Percentiles rank a stretch among this genome's conserved stretches.
Conservation (phyloP, 2,888 invertebrate species). For the Cataglyphis cursor region DNA sequence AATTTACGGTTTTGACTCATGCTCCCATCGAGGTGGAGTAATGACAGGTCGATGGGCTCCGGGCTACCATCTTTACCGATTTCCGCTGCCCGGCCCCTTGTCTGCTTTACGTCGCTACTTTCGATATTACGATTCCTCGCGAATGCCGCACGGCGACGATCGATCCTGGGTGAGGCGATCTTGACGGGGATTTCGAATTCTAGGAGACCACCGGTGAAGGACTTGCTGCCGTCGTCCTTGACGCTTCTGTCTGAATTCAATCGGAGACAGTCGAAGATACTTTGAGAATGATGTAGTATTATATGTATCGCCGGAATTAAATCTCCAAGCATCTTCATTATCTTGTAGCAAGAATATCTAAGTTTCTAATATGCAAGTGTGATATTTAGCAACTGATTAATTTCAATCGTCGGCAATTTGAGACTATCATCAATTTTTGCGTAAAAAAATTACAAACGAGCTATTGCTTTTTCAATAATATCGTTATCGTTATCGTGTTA, state of each 20-base stretch:
- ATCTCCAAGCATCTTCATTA: background rate
- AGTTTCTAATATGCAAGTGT: background rate
- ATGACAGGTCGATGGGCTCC: constrained; percentile 75
- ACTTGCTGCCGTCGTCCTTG: constrained; percentile 21
- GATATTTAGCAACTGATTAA: background rate
- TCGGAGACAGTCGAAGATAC: background rate
- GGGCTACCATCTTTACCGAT: constrained; percentile 72
- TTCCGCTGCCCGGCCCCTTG: constrained; percentile 58
- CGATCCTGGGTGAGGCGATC: constrained; percentile 23
- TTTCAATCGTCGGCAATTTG: background rate
- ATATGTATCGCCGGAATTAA: background rate
- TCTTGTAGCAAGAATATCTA: background rate
- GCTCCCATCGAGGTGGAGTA: constrained; percentile 76
- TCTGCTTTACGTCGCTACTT: constrained; percentile 69
- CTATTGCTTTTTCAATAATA: background rate
- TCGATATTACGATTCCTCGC: constrained; percentile 60
- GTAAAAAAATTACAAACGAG: background rate
- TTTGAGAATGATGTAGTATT: background rate
- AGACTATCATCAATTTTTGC: background rate
- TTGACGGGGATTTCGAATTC: constrained; percentile 14
- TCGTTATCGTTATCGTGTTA: constrained; percentile 7
- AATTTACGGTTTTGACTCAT: constrained; percentile 77
- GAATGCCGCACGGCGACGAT: constrained; percentile 29
- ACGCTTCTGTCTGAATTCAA: background rate
- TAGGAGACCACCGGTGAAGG: constrained; percentile 38